Percentiles rank a stretch among this genome's conserved stretches.
These are phyloP conservation scores for Unio delphinus DNA, from an alignment of 2,888 invertebrate species.

Conservation along the genomic window DNA sequence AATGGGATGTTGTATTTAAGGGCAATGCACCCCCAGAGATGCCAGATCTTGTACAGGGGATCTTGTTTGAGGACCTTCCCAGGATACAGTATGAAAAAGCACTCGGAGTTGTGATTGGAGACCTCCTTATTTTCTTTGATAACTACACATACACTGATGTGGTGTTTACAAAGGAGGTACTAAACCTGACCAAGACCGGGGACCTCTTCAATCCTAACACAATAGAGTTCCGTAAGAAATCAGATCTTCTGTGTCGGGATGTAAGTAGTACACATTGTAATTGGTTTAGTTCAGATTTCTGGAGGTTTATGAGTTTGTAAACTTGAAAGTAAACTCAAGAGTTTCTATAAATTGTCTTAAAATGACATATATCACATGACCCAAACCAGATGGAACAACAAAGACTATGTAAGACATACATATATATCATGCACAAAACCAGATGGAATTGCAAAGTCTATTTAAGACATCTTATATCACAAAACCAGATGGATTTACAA, in stretches of 20 bases:
- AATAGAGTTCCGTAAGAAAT: conserved; percentile 24
- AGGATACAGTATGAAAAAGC: conserved; percentile 26
- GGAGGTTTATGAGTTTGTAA: neutral
- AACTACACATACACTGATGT: conserved; percentile 38
- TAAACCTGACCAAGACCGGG: conserved; percentile 39
- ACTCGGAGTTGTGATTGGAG: conserved; percentile 35
- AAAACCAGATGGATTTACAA: too few relatives aligned
- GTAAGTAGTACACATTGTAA: conserved; percentile 20
- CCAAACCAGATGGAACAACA: too few relatives aligned
- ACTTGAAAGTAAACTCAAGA: too few relatives aligned
- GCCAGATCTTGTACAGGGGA: conserved; percentile 24
- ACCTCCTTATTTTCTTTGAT: conserved; percentile 40
- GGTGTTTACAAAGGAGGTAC: conserved; percentile 28
- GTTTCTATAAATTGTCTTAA: too few relatives aligned
- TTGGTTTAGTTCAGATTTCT: neutral
- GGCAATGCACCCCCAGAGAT: conserved; percentile 38
- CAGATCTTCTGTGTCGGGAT: conserved; percentile 35
- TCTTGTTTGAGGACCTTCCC: conserved; percentile 35
- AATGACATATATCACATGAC: too few relatives aligned
- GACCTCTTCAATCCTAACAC: conserved; percentile 39
- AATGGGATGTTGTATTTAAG: conserved; percentile 42
- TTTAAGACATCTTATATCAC: too few relatives aligned
- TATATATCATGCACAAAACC: too few relatives aligned
- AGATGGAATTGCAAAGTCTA: too few relatives aligned
- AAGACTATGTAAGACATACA: too few relatives aligned